These are phyloP conservation scores for Lucilia sericata DNA, from an alignment of 1,140 invertebrate genomes.

Conservation along the genomic window DNA sequence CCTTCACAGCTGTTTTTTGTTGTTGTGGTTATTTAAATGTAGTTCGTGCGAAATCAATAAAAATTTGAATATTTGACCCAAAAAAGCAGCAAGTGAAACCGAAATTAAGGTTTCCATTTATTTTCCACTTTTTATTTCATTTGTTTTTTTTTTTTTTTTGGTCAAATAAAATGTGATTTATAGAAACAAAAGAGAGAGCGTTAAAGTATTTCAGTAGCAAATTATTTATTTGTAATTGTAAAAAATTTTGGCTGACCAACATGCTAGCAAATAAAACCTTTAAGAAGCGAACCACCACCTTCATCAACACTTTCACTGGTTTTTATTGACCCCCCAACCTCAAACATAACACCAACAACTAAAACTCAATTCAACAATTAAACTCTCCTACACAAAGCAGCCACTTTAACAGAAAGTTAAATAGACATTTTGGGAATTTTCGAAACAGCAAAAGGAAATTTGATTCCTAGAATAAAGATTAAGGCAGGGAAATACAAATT, in stretches of 20 bases:
- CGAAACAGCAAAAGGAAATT: no score
- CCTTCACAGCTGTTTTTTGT: constrained; percentile 4
- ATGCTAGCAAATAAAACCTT: not conserved
- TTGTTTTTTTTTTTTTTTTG: not conserved
- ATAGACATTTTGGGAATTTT: no score
- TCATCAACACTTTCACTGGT: not conserved
- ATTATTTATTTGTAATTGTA: not conserved
- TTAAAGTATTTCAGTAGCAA: no score
- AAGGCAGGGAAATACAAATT: no score
- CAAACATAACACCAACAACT: no score
- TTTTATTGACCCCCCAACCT: no score
- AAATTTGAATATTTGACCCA: constrained; percentile 44
- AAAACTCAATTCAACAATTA: no score
- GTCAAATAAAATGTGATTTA: not conserved
- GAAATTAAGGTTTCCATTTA: constrained; percentile 29
- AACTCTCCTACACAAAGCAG: no score
- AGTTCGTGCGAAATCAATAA: constrained; percentile 41
- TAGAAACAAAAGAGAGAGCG: not conserved
- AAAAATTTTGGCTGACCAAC: not conserved
- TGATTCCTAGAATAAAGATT: no score
- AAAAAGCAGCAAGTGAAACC: constrained; percentile 32
- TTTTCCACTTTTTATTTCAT: not conserved
- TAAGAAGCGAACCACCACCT: not conserved
- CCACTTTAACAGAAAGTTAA: no score
- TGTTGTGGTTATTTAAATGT: not conserved